Base-by-base conservation (phyloP, 2,888 invertebrate species). In the Apamea sordens region DNA sequence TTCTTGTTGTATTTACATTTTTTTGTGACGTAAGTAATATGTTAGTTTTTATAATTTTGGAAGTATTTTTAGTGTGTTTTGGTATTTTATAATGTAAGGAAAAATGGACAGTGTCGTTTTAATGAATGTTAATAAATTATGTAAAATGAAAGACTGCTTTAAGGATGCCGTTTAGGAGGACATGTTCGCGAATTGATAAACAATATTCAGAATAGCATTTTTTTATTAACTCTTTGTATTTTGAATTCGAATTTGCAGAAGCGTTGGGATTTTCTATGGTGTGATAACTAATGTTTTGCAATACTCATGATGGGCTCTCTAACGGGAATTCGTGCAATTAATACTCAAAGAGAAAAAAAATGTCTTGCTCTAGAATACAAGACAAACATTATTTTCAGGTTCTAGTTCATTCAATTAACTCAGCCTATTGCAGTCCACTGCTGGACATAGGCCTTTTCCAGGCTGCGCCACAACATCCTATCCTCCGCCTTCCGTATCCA, bases 11-110 rank as follows among this genome's bases (percentile, higher is more conserved):
- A 77, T 87, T 89, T 79, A 79, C 75, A 84, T 87, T 87, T 88
- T 88, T 86, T 84, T 88, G 73, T 82, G 77, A 77, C 67, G 74
- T 86, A 87, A 87, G 86, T 89, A 84, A 90, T 89, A 86, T 90
- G 86, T 90, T 90, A 89, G 89, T 89, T 89, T 89, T 89, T 89
- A 80, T 89, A 77, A 85, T 83, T 83, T 84, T 88, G 2, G 36
- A 80, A 88, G 73, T 76, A 81, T 85, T 76, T 86, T 86, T 85
- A 77, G 80, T 82, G 68, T 84, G 82, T 82, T 85, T 79, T 79
- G 83, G 65, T 89, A 73, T 82, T 87, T 84, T 73, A 73, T 84
- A 28, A 82, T 61, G 70, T 75, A 68, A 72, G 64, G 71, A 77
- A 78, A 77, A 64, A 79, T 71, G 15, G n/a, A 67, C 11, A 2